A percentile compares a stretch with the other conserved stretches of the same genome.
Conservation (phyloP, 2,888 invertebrate genomes). For the Drosophila merina region DNA sequence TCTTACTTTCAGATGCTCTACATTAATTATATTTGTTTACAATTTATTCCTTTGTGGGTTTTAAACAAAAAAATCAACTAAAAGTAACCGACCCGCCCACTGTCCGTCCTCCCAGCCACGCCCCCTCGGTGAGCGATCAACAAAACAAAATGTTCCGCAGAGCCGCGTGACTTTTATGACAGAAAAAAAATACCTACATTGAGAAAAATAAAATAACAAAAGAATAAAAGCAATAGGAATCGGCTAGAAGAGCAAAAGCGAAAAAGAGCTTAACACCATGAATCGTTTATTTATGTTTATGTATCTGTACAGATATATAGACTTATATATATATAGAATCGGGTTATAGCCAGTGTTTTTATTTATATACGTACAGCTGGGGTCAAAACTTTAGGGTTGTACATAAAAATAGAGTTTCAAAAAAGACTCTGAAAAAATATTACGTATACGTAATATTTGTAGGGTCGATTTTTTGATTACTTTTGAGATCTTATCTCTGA, state of each 20-base stretch:
- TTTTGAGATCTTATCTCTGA: no score
- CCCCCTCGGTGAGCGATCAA: conserved; percentile 3
- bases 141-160: conserved; percentile 27
- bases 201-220: conserved; percentile 11
- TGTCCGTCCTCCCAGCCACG: conserved; percentile 13
- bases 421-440: background rate
- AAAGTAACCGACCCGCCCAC: conserved; percentile 10
- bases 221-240: conserved; percentile 11
- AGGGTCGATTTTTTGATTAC: background rate
- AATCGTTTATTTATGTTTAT: conserved; percentile 53
- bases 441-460: conserved; percentile 2
- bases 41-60: conserved; percentile 1
- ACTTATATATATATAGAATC: conserved; percentile 2
- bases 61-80: conserved; percentile 1
- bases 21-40: conserved; percentile 16
- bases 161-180: conserved; percentile 58
- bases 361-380: conserved; percentile 22
- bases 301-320: conserved; percentile 15
- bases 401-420: background rate
- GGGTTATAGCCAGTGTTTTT: conserved; percentile 16
- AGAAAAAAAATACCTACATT: conserved; percentile 30
- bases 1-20: background rate
- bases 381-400: conserved; percentile 4
- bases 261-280: conserved; percentile 31
- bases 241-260: conserved; percentile 13